Percentiles rank a stretch among this genome's conserved stretches.
phyloP scores from a whole-genome alignment of 2,113 vertebrate genomes.

The Hyla sarda region DNA sequence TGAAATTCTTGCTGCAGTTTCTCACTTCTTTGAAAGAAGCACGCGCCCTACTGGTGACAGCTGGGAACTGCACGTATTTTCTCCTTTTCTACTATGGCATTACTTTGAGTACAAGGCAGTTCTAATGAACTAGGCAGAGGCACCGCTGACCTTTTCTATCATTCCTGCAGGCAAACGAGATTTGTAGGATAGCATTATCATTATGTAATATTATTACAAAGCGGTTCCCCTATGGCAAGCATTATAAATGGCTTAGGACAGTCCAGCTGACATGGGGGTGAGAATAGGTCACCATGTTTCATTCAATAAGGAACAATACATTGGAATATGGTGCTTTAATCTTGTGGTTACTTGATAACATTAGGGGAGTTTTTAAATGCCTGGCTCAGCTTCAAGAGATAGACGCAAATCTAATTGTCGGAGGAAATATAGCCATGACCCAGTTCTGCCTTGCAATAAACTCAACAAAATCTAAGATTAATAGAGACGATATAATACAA shows the following conservation, averaged over 20 bases:
- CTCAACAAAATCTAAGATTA: constrained; percentile 2
- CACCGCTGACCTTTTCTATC: not conserved
- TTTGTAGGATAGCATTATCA: not conserved
- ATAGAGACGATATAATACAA: not conserved
- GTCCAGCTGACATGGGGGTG: not conserved
- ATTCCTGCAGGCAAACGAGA: not conserved
- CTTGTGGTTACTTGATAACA: constrained; percentile 33
- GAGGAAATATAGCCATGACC: not conserved
- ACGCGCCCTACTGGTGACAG: constrained; percentile 15
- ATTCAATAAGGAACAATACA: constrained; percentile 11
- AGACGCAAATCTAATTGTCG: constrained; percentile 46
- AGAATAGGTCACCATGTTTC: not conserved
- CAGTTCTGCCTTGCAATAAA: constrained; percentile 16
- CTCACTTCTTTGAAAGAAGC: constrained; percentile 39
- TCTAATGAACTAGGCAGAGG: not conserved
- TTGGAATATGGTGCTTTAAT: not conserved
- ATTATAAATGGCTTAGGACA: not conserved
- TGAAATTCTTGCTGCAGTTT: constrained; percentile 58
- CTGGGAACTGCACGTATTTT: not conserved
- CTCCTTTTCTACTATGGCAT: not conserved
- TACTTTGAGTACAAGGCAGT: not conserved
- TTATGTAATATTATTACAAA: not conserved
- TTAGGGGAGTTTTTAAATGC: constrained; percentile 24
- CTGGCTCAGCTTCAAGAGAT: not conserved
- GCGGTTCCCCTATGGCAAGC: too few relatives aligned